Percentiles rank a stretch among this genome's conserved stretches.
Evolutionary conservation across 1,140 invertebrate genomes (phyloP).

Genomic region (Batillaria attramentaria): DNA sequence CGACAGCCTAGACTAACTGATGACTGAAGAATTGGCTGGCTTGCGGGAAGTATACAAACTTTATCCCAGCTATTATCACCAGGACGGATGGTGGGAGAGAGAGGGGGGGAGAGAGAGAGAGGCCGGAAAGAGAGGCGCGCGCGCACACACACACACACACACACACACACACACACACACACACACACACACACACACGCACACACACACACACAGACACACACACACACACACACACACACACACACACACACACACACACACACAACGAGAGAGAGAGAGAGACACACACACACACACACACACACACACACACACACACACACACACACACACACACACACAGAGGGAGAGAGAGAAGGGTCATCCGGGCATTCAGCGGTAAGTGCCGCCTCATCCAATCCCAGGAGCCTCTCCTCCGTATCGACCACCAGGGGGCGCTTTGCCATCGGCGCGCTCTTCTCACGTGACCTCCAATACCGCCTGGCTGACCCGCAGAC

Average conservation of each 20-base stretch:
- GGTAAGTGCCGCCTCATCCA: neutral
- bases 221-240: constrained; percentile 5
- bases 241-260: constrained; percentile 9
- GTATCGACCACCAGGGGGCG: neutral
- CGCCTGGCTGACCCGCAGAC: too few relatives aligned
- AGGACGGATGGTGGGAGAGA: neutral
- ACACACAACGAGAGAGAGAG: neutral
- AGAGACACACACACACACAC: neutral
- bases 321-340: neutral
- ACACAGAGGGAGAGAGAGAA: neutral
- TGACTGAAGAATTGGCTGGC: neutral
- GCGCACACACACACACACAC: neutral
- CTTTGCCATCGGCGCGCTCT: neutral
- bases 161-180: neutral
- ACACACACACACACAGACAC: constrained; percentile 14
- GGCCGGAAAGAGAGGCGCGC: neutral
- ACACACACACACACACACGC: constrained; percentile 14
- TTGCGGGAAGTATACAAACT: neutral
- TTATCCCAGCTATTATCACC: neutral
- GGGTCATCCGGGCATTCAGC: neutral
- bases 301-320: neutral
- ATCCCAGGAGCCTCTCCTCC: neutral
- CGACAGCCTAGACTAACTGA: too few relatives aligned
- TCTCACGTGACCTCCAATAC: neutral
- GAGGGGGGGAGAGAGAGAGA: neutral